Base-by-base conservation (phyloP, 1,140 invertebrate species). In the Drosophila repleta region DNA sequence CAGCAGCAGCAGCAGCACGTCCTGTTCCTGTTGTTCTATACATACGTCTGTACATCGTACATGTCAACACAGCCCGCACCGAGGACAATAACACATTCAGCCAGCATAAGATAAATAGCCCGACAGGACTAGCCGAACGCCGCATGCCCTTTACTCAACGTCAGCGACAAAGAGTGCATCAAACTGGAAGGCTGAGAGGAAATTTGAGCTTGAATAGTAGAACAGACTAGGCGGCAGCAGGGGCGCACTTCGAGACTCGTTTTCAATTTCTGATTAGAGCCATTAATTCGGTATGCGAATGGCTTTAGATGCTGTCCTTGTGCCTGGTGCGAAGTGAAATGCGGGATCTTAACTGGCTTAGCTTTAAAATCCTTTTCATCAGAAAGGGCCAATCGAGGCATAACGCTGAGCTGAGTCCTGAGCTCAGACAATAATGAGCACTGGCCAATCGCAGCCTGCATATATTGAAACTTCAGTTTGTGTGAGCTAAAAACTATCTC, bases 81-180 rank as follows among this genome's bases (percentile, higher is more conserved):
- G 46, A 55, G 68, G 73, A 84, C 80, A 85, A 84, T 69, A 84
- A 77, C 63, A 15, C 45, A 51, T 32, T 17, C 39, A 15, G 39
- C n/a, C 35, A 15, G 43, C 52, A 29, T 60, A 65, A 67, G 76
- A 83, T 83, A 77, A 73, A 84, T 82, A 66, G 79, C 60, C 65
- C 21, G 21, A 8, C 13, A 39, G 39, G 17, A 32, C 46, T 61
- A 52, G 20, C 4, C 43, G 51, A 61, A 76, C 58, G 41, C 37
- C 26, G 37, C 39, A 71, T 65, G 61, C 61, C 24, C 61, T 63
- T 21, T 21, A 11, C 18, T 21, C 48, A 10, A 4, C 8, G n/a
- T 17, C 24, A 10, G 6, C 18, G 45, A 8, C 18, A 51, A 35
- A 57, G 24, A 29, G n/a, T n/a, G 24, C 15, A 18, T 6, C 17